These are phyloP conservation scores for Cyprinodon diabolis DNA, from an alignment of 2,797 vertebrate species.

Conservation along the genomic window DNA sequence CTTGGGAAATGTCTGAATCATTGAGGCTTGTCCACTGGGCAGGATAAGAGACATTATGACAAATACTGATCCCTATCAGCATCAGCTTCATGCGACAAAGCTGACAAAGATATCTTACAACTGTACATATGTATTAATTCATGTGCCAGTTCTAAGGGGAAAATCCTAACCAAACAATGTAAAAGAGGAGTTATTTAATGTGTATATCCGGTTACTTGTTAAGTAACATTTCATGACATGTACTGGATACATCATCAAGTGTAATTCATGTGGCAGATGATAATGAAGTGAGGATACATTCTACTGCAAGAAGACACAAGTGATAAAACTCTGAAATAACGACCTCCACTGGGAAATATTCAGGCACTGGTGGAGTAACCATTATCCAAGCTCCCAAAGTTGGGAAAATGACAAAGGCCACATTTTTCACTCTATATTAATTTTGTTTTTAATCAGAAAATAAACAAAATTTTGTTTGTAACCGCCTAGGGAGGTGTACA, in stretches of 20 bases:
- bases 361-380: constrained; percentile 81
- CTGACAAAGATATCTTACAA: constrained; percentile 56
- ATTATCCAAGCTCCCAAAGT: constrained; percentile 72
- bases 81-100: constrained; percentile 54
- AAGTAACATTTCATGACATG: constrained; percentile 51
- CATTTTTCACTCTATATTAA: constrained; percentile 62
- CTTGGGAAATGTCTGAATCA: constrained; percentile 26
- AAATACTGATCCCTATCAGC: constrained; percentile 70
- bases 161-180: constrained; percentile 51
- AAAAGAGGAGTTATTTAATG: constrained; percentile 40
- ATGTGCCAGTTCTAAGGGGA: constrained; percentile 63
- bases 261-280: constrained; percentile 52
- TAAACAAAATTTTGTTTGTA: constrained; percentile 59
- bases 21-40: constrained; percentile 42
- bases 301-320: constrained; percentile 58
- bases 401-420: constrained; percentile 80
- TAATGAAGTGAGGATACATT: constrained; percentile 57
- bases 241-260: constrained; percentile 21
- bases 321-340: constrained; percentile 65
- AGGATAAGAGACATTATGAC: constrained; percentile 49
- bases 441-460: constrained; percentile 50
- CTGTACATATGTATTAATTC: constrained; percentile 66
- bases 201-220: constrained; percentile 38
- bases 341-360: constrained; percentile 66
- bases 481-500: constrained; percentile 12